A percentile compares a stretch with the other conserved stretches of the same genome.
phyloP scores from a whole-genome alignment of 2,797 vertebrate species.

The Onychomys torridus region DNA sequence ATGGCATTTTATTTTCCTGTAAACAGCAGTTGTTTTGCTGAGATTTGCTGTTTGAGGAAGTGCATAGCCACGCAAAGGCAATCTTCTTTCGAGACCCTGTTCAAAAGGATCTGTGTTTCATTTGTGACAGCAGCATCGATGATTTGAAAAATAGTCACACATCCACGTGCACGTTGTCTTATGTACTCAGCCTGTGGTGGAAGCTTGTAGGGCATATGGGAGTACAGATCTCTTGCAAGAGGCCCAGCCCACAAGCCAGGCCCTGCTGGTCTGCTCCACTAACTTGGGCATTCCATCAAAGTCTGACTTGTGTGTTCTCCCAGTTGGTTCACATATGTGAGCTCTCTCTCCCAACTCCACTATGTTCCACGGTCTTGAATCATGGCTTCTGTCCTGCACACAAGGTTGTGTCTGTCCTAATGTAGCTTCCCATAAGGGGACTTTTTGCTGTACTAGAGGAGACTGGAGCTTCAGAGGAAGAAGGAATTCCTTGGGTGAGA shows the following conservation, averaged over 20 bases:
- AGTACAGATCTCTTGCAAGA: constrained; percentile 75
- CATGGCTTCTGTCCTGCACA: constrained; percentile 57
- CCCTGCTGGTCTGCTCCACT: constrained; percentile 75
- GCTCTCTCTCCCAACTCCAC: not conserved
- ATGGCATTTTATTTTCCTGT: constrained; percentile 52
- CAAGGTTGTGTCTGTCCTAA: not conserved
- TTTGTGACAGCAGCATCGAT: constrained; percentile 69
- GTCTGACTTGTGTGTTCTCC: constrained; percentile 50
- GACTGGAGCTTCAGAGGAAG: not conserved
- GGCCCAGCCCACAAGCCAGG: constrained; percentile 75
- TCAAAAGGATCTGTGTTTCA: constrained; percentile 70
- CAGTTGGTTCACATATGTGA: constrained; percentile 78
- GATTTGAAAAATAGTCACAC: constrained; percentile 83
- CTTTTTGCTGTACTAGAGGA: not conserved
- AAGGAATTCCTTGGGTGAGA: not conserved
- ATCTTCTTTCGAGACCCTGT: not conserved
- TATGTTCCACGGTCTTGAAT: not conserved
- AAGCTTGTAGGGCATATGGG: constrained; percentile 77
- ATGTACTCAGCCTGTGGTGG: constrained; percentile 59
- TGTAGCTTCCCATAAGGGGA: not conserved
- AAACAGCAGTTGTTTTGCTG: constrained; percentile 54
- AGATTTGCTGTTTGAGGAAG: constrained; percentile 26
- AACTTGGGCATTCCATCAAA: constrained; percentile 77
- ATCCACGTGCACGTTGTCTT: constrained; percentile 73
- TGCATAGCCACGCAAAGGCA: not conserved